phyloP scores from a whole-genome alignment of 2,888 invertebrate species.

The Hipparchia semele region DNA sequence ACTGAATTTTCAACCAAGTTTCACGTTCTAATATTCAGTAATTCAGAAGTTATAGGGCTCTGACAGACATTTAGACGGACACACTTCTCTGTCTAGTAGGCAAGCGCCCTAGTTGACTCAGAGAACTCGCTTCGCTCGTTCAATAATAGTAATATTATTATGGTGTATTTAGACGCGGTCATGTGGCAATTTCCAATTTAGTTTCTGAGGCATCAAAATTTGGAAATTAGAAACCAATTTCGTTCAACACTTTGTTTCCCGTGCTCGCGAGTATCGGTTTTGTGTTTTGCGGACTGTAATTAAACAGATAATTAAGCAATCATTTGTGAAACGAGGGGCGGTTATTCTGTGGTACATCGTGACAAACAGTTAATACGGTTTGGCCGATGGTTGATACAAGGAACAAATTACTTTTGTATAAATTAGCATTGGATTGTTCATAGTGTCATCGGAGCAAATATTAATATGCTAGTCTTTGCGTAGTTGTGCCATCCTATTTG shows the following conservation, averaged over 20 bases:
- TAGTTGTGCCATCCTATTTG: too few relatives aligned
- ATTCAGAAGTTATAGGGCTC: too few relatives aligned
- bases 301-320: slow-evolving; percentile 60
- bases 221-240: slow-evolving; percentile 50
- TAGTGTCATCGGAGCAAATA: not conserved
- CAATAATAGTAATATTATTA: not conserved
- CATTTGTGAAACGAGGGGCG: slow-evolving; percentile 44
- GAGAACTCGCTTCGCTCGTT: too few relatives aligned
- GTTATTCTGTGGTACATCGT: slow-evolving; percentile 38
- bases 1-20: too few relatives aligned
- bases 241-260: slow-evolving; percentile 38
- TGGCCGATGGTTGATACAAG: slow-evolving; percentile 17
- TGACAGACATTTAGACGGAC: too few relatives aligned
- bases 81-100: too few relatives aligned
- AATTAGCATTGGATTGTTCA: slow-evolving; percentile 8
- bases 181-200: slow-evolving; percentile 47
- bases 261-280: slow-evolving; percentile 47
- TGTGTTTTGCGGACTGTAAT: slow-evolving; percentile 57
- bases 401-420: slow-evolving; percentile 14
- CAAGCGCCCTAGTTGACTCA: too few relatives aligned
- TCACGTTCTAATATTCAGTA: too few relatives aligned
- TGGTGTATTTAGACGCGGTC: slow-evolving; percentile 35
- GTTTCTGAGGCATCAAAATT: slow-evolving; percentile 49
- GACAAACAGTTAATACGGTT: slow-evolving; percentile 36
- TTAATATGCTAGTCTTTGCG: not conserved